Conservation (phyloP, 1,140 invertebrate genomes). For the Lasaia peninsularis region DNA sequence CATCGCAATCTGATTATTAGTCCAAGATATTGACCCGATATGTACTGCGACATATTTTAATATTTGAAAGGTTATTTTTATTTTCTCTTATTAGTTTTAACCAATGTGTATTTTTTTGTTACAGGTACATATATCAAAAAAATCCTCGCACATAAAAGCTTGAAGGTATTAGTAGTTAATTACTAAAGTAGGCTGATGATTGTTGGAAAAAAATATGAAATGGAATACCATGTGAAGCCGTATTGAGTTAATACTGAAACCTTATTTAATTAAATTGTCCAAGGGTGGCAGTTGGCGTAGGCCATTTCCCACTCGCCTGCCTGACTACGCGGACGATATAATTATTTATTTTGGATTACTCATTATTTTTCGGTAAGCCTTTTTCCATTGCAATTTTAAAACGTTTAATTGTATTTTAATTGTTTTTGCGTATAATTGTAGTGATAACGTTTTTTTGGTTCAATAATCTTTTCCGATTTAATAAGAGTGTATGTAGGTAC, state of each 20-base stretch:
- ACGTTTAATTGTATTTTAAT: not conserved
- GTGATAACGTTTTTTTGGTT: not conserved
- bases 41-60: too few species aligned
- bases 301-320: constrained; percentile 47
- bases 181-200: constrained; percentile 7
- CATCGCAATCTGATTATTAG: too few species aligned
- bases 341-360: not conserved
- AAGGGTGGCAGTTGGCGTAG: constrained; percentile 47
- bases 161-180: not conserved
- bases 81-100: too few species aligned
- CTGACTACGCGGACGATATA: constrained; percentile 38
- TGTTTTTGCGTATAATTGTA: not conserved
- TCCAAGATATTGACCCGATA: too few species aligned
- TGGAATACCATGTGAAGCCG: constrained; percentile 65
- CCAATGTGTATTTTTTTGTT: not conserved
- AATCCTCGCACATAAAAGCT: not conserved
- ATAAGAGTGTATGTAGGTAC: not conserved
- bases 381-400: not conserved
- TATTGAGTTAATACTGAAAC: constrained; percentile 71
- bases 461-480: not conserved
- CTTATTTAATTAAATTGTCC: constrained; percentile 75
- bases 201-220: constrained; percentile 58
- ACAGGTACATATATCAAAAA: constrained; percentile 5
- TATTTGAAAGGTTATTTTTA: too few species aligned
- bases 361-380: constrained; percentile 17